Conservation (phyloP, 2,797 vertebrate genomes). For the Chaetodon trifasciatus region DNA sequence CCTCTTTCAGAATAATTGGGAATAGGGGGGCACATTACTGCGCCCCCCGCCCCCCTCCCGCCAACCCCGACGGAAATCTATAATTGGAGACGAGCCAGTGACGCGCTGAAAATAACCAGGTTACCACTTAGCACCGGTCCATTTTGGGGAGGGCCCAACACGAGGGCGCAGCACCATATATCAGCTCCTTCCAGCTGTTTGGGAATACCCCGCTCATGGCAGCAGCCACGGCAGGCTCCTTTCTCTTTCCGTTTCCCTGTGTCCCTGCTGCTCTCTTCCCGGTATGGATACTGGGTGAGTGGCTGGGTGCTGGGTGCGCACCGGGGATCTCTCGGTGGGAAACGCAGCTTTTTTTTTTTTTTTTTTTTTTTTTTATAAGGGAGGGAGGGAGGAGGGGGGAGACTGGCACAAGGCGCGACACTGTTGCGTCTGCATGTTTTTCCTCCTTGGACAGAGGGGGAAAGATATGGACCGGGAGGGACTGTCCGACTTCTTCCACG, state of each 20-base stretch:
- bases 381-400: slow-evolving; percentile 7
- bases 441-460: slow-evolving; percentile 51
- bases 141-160: slow-evolving; percentile 85
- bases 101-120: slow-evolving; percentile 85
- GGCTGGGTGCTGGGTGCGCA: slow-evolving; percentile 65
- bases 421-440: slow-evolving; percentile 78
- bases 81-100: slow-evolving; percentile 77
- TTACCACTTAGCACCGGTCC: slow-evolving; percentile 83
- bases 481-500: slow-evolving; percentile 70
- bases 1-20: slow-evolving; percentile 51
- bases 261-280: slow-evolving; percentile 9
- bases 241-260: background rate
- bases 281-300: slow-evolving; percentile 68
- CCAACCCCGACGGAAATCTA: slow-evolving; percentile 62
- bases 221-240: slow-evolving; percentile 37
- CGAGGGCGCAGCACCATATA: slow-evolving; percentile 81
- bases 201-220: slow-evolving; percentile 76
- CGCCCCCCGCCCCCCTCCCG: slow-evolving; percentile 37
- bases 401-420: slow-evolving; percentile 70
- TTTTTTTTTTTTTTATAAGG: slow-evolving; percentile 16
- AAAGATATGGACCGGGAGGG: slow-evolving; percentile 52
- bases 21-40: slow-evolving; percentile 48
- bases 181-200: slow-evolving; percentile 82
- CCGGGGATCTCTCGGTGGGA: slow-evolving; percentile 61
- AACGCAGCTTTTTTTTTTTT: slow-evolving; percentile 30